Conservation (phyloP, 1,140 invertebrate species). For the Mercenaria mercenaria region DNA sequence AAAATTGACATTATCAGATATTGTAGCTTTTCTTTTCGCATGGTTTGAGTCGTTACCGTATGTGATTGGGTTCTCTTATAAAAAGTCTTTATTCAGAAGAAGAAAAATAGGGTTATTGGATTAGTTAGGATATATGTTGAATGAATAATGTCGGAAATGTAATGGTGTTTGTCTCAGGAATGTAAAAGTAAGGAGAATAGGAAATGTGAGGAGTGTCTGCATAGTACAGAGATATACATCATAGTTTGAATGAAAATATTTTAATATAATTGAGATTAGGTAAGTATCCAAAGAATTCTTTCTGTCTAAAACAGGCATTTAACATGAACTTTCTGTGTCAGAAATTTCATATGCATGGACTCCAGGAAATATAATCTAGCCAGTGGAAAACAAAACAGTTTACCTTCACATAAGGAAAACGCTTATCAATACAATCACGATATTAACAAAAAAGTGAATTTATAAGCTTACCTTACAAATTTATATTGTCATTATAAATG, state of each 20-base stretch:
- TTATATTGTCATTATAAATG: no score
- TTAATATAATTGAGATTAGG: neutral
- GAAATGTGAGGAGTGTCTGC: neutral
- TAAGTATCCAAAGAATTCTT: no score
- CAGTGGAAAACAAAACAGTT: no score
- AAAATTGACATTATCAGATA: neutral
- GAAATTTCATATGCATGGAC: no score
- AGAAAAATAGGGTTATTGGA: neutral
- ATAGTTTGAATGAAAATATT: no score
- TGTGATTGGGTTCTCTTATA: neutral
- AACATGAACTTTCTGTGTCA: no score
- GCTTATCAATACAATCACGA: no score
- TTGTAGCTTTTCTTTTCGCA: neutral
- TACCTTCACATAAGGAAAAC: no score
- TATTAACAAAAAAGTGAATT: no score
- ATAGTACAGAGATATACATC: neutral
- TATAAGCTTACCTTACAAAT: no score
- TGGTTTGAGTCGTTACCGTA: neutral
- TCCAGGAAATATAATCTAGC: no score
- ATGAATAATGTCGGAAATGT: neutral
- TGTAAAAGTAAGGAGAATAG: neutral
- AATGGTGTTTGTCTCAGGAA: neutral
- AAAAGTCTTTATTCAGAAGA: constrained; percentile 4
- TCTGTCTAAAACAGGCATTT: no score
- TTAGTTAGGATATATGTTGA: neutral